Base-by-base conservation (phyloP, 1,140 invertebrate genomes). In the Zaprionus ghesquierei region DNA sequence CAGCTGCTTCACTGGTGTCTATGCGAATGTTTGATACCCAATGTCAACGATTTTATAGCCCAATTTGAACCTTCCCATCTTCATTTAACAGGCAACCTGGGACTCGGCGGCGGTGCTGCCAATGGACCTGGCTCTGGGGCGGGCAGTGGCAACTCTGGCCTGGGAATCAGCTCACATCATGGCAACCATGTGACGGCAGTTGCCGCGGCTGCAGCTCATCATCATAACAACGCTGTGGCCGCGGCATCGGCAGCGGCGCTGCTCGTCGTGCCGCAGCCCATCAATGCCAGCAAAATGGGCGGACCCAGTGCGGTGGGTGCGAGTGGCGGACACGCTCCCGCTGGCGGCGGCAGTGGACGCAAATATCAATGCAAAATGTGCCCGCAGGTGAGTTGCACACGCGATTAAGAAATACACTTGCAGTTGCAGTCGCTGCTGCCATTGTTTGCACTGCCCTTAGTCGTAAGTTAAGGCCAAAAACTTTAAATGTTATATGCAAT, bases 301-400 rank as follows among this genome's bases (percentile, higher is more conserved):
- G 84, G 79, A 12, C 54, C 72, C 15, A 69, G 75, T 15, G 6
- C 35, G n/a, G 79, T 69, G 23, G 79, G 77, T 33, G 69, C 49
- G 81, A 93, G 95, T 77, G 92, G 92, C 18, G 92, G 93, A 76
- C 94, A 95, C 78, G 94, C 94, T 23, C 41, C 73, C 2, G 60
- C 80, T 44, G 75, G 75, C 25, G 87, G 86, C 25, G 87, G 86
- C 51, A 92, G 93, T 77, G 92, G 94, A 80, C 92, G 96, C 92
- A 98, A 98, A 92, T 99, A 99, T 93, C 97, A 98, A 92, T 99
- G 98, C 95, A 99, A 99, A 93, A 99, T 99, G 98, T 99, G 98
- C 93, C 98, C 98, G 75, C 97, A 98, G 97, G 98, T 99, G 93
- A 95, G 90, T 90, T 33, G 44, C 23, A 65, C 35, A 22, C 15